Percentiles rank a stretch among this genome's conserved stretches.
These are phyloP conservation scores for Neoaliturus tenellus DNA, from an alignment of 2,888 invertebrate genomes.

Conservation along the genomic window DNA sequence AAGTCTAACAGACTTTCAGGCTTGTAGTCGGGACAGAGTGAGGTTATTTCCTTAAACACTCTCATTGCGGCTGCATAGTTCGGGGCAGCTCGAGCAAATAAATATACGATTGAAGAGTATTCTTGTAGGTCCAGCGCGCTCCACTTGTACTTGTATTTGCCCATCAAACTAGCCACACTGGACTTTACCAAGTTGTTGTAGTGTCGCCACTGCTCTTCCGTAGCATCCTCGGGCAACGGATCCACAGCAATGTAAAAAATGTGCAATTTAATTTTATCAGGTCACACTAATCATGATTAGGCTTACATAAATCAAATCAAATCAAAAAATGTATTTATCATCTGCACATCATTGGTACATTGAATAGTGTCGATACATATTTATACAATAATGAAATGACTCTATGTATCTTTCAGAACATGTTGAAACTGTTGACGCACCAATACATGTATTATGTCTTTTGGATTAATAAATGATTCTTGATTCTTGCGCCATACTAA, in stretches of 20 bases:
- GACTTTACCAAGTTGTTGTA: constrained; percentile 11
- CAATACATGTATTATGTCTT: too few species aligned
- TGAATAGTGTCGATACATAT: too few species aligned
- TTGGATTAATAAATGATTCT: too few species aligned
- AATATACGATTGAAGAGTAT: constrained; percentile 81
- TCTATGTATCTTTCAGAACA: too few species aligned
- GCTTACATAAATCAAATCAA: too few species aligned
- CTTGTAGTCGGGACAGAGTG: constrained; percentile 79
- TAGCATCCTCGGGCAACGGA: background rate
- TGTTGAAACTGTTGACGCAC: too few species aligned
- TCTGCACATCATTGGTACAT: too few species aligned
- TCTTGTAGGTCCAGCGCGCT: constrained; percentile 82
- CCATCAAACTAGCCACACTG: constrained; percentile 8
- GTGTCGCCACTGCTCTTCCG: constrained; percentile 33
- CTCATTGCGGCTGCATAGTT: constrained; percentile 85
- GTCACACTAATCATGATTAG: too few species aligned
- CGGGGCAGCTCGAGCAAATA: constrained; percentile 81
- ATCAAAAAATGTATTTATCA: too few species aligned
- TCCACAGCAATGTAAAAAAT: background rate
- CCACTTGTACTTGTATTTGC: constrained; percentile 78
- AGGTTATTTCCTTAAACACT: constrained; percentile 84
- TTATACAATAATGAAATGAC: too few species aligned
- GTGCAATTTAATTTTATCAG: too few species aligned
- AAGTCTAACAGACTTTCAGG: constrained; percentile 92
- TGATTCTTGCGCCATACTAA: too few species aligned